These are phyloP conservation scores for Chrosomus eos DNA, from an alignment of 2,797 vertebrate genomes.

Conservation along the genomic window DNA sequence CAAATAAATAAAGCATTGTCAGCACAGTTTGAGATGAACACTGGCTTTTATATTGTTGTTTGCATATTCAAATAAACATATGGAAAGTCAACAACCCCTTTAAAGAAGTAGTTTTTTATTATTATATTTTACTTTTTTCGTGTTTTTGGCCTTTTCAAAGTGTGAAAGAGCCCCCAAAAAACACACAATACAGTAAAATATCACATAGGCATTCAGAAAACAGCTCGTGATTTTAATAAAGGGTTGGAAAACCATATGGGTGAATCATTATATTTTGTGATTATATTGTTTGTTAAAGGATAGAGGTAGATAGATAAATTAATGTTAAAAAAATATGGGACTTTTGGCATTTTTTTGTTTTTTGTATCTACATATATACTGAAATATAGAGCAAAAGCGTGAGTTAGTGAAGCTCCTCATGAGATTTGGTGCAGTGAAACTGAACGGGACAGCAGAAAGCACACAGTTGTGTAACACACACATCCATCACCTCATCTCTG, in stretches of 20 bases:
- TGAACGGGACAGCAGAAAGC: neutral
- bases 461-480: neutral
- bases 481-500: slow-evolving; percentile 2
- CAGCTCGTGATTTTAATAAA: neutral
- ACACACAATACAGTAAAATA: neutral
- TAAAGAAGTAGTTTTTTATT: neutral
- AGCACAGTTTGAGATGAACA: neutral
- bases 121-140: no score
- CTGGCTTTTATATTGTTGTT: neutral
- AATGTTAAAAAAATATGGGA: neutral
- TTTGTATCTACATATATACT: neutral
- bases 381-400: neutral
- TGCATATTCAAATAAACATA: slow-evolving; percentile 20
- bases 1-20: neutral
- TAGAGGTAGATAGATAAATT: neutral
- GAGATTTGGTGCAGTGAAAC: neutral
- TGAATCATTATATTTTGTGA: neutral
- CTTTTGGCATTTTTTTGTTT: neutral
- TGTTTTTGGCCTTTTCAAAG: neutral
- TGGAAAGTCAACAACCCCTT: neutral
- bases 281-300: neutral
- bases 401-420: neutral
- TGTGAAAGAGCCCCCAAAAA: neutral
- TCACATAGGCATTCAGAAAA: neutral
- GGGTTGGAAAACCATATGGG: neutral